Conservation (phyloP, 2,888 invertebrate genomes). For the Chorisops tibialis region DNA sequence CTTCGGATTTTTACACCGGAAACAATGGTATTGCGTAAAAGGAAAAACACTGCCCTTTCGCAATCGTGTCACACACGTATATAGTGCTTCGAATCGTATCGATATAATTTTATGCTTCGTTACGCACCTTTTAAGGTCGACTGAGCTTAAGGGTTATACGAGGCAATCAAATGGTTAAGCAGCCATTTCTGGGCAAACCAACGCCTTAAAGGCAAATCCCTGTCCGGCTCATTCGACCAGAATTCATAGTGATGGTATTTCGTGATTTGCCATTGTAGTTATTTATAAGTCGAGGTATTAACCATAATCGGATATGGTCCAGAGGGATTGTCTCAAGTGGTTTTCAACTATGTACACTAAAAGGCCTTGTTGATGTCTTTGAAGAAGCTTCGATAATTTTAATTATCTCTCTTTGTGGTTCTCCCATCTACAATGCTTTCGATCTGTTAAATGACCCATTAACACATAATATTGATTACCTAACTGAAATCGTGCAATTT, state of each 20-base stretch:
- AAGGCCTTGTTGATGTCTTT: not conserved
- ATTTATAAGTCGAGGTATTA: not conserved
- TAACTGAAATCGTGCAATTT: too few relatives aligned
- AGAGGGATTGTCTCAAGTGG: conserved; percentile 14
- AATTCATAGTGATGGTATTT: conserved; percentile 18
- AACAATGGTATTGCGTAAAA: too few relatives aligned
- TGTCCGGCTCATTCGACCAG: not conserved
- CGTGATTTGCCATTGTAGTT: not conserved
- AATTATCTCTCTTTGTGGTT: too few relatives aligned
- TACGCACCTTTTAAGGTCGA: conserved; percentile 19
- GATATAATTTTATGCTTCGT: conserved; percentile 21
- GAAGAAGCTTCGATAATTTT: not conserved
- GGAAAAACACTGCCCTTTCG: not conserved
- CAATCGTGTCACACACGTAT: conserved; percentile 18
- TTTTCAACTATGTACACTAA: conserved; percentile 19
- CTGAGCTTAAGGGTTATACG: conserved; percentile 11
- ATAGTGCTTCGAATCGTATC: conserved; percentile 15
- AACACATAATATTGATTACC: too few relatives aligned
- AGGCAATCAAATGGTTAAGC: conserved; percentile 2
- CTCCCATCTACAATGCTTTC: too few relatives aligned
- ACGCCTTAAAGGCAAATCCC: conserved; percentile 4
- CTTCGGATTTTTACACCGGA: too few relatives aligned
- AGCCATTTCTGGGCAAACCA: not conserved
- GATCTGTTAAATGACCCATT: too few relatives aligned
- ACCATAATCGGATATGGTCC: not conserved